Conservation (phyloP, 2,113 vertebrate genomes). For the Mohoua ochrocephala region DNA sequence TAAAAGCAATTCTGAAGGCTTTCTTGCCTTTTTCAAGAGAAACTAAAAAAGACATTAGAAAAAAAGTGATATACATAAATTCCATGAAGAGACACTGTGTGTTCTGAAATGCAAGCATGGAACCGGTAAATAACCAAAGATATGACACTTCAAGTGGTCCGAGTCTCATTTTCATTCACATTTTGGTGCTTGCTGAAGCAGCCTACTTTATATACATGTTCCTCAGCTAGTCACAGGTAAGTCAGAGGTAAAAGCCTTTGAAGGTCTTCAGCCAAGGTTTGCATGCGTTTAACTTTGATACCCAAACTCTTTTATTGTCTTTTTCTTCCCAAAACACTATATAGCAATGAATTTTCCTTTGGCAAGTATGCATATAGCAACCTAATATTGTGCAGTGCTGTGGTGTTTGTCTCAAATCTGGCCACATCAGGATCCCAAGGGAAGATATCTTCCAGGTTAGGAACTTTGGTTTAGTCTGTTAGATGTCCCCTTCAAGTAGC, state of each 20-base stretch:
- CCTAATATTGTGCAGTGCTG: not conserved
- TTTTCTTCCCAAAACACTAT: not conserved
- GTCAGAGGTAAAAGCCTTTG: not conserved
- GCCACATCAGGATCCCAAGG: accelerated
- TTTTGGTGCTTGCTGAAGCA: not conserved
- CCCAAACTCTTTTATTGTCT: not conserved
- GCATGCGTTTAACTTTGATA: not conserved
- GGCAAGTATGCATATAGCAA: not conserved
- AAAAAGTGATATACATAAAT: not conserved
- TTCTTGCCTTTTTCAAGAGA: not conserved
- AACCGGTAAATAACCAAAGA: not conserved
- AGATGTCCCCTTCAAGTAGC: not conserved
- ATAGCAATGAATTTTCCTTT: not conserved
- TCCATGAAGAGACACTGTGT: not conserved
- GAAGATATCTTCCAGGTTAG: not conserved
- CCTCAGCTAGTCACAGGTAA: not conserved
- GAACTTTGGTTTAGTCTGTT: not conserved
- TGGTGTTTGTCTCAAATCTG: not conserved
- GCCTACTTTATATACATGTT: not conserved
- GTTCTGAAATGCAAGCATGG: not conserved
- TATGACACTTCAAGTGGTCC: not conserved
- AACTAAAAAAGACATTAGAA: not conserved
- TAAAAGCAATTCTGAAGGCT: not conserved
- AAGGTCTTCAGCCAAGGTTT: not conserved
- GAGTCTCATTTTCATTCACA: not conserved